phyloP scores from a whole-genome alignment of 2,113 vertebrate species.

The Podocnemis expansa region DNA sequence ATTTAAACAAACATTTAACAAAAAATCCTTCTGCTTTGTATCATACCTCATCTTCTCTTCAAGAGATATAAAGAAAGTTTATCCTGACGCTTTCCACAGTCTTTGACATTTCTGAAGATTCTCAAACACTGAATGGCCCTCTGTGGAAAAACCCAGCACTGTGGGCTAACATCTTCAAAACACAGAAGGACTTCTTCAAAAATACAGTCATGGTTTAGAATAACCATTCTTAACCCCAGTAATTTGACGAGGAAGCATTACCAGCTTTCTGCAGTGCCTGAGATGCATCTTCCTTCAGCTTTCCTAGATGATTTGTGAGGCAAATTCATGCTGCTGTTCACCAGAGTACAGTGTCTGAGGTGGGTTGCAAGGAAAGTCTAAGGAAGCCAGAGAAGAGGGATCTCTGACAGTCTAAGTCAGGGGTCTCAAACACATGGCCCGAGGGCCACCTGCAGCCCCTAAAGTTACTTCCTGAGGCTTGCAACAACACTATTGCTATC shows the following conservation, averaged over 20 bases:
- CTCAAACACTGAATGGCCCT: background rate
- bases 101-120: background rate
- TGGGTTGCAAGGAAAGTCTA: background rate
- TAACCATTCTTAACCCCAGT: background rate
- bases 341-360: background rate
- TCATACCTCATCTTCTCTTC: slow-evolving; percentile 6
- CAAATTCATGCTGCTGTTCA: background rate
- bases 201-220: slow-evolving; percentile 7
- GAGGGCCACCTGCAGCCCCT: no score
- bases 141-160: background rate
- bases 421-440: no score
- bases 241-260: background rate
- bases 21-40: background rate
- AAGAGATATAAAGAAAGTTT: slow-evolving; percentile 6
- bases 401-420: background rate
- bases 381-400: rapidly evolving
- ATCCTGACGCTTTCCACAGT: background rate
- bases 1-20: background rate
- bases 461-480: no score
- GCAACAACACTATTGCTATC: no score
- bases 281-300: background rate
- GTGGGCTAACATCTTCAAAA: background rate
- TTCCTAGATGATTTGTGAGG: background rate
- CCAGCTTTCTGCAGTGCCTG: background rate
- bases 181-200: background rate